These are phyloP conservation scores for Acanthosepion esculentum DNA, from an alignment of 2,888 invertebrate species.

Conservation along the genomic window DNA sequence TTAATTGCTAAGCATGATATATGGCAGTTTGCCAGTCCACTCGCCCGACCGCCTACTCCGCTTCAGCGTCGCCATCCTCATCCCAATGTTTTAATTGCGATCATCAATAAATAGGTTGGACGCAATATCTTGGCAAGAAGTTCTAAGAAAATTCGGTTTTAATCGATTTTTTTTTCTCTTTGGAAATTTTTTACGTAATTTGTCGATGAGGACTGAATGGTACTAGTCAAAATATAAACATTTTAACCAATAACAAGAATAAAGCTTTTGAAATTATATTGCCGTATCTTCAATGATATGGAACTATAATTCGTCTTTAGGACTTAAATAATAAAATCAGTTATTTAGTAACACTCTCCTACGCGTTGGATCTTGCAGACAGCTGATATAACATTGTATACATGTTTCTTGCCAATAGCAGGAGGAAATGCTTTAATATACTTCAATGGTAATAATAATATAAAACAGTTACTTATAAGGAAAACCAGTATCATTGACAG, in stretches of 20 bases:
- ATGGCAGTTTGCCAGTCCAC: neutral
- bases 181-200: neutral
- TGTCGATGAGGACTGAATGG: neutral
- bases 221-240: neutral
- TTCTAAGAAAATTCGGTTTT: neutral
- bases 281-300: too few species aligned
- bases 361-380: too few species aligned
- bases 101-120: slow-evolving; percentile 1
- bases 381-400: too few species aligned
- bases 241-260: neutral
- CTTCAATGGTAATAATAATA: too few species aligned
- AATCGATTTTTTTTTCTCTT: neutral
- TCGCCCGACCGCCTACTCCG: neutral
- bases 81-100: neutral
- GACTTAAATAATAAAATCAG: too few species aligned
- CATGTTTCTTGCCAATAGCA: too few species aligned
- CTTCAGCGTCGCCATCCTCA: neutral
- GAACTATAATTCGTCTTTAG: too few species aligned
- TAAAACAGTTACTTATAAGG: too few species aligned
- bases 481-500: too few species aligned
- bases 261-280: too few species aligned
- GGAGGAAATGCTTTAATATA: too few species aligned
- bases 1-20: neutral
- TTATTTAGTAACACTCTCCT: too few species aligned
- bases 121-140: neutral